A percentile compares a stretch with the other conserved stretches of the same genome.
phyloP scores from a whole-genome alignment of 2,797 vertebrate species.

The Arrhamphus sclerolepis region DNA sequence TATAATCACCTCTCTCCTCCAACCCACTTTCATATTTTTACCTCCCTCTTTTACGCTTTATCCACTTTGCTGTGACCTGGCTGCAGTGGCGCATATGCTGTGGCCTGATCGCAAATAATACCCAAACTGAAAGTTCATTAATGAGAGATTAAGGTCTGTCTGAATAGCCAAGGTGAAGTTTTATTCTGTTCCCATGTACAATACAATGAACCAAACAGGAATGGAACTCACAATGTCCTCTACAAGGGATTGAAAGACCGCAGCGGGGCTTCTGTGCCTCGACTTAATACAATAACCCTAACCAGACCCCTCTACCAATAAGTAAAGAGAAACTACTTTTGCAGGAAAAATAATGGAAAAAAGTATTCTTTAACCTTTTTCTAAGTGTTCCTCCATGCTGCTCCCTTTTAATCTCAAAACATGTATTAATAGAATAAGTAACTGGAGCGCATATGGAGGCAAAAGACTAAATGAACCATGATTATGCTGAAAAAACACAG shows the following conservation, averaged over 20 bases:
- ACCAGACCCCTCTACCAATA: neutral
- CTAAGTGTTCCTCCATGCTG: constrained; percentile 3
- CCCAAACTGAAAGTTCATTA: constrained; percentile 65
- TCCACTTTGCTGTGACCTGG: constrained; percentile 27
- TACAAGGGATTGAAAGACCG: constrained; percentile 21
- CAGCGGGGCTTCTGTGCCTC: constrained; percentile 2
- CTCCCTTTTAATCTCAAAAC: constrained; percentile 11
- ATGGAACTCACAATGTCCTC: constrained; percentile 36
- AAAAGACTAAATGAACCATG: constrained; percentile 25
- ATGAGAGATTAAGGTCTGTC: constrained; percentile 55
- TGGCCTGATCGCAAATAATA: constrained; percentile 47
- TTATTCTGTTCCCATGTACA: constrained; percentile 10
- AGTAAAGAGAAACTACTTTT: neutral
- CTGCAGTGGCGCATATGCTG: constrained; percentile 14
- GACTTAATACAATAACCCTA: neutral
- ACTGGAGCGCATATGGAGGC: constrained; percentile 14
- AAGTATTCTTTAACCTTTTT: constrained; percentile 2
- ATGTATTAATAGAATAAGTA: constrained; percentile 17
- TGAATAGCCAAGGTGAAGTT: constrained; percentile 43
- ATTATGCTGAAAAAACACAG: constrained; percentile 34
- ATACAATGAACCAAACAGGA: constrained; percentile 30
- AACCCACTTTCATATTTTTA: constrained; percentile 28
- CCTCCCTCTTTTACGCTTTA: constrained; percentile 28
- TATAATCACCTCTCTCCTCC: constrained; percentile 30
- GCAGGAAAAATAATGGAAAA: neutral